Conservation (phyloP, 2,888 invertebrate species). For the Caenorhabditis sp. region DNA sequence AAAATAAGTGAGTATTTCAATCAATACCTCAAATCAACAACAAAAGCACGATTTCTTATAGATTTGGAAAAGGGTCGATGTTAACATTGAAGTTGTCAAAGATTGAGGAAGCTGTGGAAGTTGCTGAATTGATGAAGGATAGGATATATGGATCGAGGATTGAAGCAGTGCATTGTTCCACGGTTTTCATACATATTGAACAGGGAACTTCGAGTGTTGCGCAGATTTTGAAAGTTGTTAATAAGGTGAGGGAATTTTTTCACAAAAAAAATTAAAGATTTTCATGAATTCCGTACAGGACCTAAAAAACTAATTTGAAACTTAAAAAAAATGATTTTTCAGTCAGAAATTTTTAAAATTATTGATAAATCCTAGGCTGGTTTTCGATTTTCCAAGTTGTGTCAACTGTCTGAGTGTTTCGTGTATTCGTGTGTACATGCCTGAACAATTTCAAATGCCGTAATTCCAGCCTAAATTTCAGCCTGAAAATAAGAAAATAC, state of each 20-base stretch:
- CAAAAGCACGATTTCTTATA: constrained; percentile 11
- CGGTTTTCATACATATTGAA: constrained; percentile 41
- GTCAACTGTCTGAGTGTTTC: too few species aligned
- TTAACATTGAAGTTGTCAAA: constrained; percentile 53
- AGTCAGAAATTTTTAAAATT: too few species aligned
- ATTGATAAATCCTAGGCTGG: too few species aligned
- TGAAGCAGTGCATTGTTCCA: constrained; percentile 46
- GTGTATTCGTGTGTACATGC: too few species aligned
- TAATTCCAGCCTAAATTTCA: too few species aligned
- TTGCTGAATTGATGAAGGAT: constrained; percentile 8
- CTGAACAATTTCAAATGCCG: too few species aligned
- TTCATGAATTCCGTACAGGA: too few species aligned
- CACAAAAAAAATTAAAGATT: too few species aligned
- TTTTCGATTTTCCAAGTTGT: too few species aligned
- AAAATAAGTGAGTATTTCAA: constrained; percentile 57
- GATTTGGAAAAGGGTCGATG: constrained; percentile 65
- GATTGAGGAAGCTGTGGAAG: constrained; percentile 24
- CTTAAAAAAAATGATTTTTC: too few species aligned
- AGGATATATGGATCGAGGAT: constrained; percentile 19
- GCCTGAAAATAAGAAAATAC: too few species aligned
- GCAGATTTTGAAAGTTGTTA: constrained; percentile 47
- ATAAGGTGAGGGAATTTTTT: constrained; percentile 38
- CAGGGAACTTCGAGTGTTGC: constrained; percentile 42
- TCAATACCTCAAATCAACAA: background rate
- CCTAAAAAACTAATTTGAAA: too few species aligned